Conservation (phyloP, 2,113 vertebrate genomes). For the Cairina moschata region DNA sequence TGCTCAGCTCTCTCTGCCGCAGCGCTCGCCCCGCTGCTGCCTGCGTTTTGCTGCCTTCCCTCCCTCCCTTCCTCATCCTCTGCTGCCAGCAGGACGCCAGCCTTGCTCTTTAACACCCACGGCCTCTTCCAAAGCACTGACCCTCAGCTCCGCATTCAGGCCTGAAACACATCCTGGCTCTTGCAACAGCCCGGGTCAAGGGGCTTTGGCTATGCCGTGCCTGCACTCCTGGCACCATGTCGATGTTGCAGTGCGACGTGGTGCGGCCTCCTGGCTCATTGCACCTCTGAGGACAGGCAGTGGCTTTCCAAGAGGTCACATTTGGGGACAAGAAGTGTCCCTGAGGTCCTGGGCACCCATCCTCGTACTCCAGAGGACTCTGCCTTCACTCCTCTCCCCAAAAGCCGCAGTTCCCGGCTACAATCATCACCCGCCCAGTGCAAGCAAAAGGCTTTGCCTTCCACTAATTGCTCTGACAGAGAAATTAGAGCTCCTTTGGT, state of each 20-base stretch:
- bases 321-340: not conserved
- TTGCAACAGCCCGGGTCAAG: not conserved
- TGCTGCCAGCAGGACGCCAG: not conserved
- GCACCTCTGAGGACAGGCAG: not conserved
- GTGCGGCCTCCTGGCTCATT: not conserved
- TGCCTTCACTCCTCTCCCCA: not conserved
- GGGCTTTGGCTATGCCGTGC: not conserved
- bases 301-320: fast-evolving
- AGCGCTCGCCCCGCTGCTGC: not conserved
- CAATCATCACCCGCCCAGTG: not conserved
- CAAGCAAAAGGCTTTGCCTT: not conserved
- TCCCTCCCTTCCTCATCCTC: not conserved
- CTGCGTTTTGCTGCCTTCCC: not conserved
- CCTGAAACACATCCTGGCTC: not conserved
- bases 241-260: fast-evolving
- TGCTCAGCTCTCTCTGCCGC: not conserved
- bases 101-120: not conserved
- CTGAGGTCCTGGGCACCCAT: not conserved
- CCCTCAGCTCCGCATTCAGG: not conserved
- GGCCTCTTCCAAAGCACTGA: not conserved
- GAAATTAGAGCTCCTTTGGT: not conserved
- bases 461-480: not conserved
- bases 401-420: not conserved
- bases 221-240: not conserved
- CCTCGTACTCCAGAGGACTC: too few species aligned